These are phyloP conservation scores for Sturnira hondurensis DNA, from an alignment of 2,113 vertebrate species.

Conservation along the genomic window DNA sequence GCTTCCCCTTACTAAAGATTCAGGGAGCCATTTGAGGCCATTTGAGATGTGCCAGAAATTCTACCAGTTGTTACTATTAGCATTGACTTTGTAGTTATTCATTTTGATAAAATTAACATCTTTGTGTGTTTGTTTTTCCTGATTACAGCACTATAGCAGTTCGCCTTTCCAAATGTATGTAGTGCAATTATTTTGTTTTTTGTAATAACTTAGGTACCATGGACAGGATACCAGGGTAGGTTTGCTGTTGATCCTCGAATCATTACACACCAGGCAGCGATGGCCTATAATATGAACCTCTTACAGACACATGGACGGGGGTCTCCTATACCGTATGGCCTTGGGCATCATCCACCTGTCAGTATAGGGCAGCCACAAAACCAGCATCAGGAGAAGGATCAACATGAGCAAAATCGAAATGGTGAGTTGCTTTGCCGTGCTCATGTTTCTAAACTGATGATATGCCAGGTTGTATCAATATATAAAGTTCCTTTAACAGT, in stretches of 20 bases:
- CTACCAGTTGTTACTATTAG: neutral
- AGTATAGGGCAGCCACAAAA: slow-evolving; percentile 88
- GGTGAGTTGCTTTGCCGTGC: slow-evolving; percentile 78
- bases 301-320: slow-evolving; percentile 92
- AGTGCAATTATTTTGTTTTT: slow-evolving; percentile 17
- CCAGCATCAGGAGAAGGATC: slow-evolving; percentile 90
- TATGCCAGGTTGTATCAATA: neutral
- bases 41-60: neutral
- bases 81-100: neutral
- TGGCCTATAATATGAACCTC: slow-evolving; percentile 98
- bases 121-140: neutral
- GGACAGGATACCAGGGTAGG: slow-evolving; percentile 97
- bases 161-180: slow-evolving; percentile 3
- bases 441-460: neutral
- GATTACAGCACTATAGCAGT: neutral
- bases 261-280: slow-evolving; percentile 95
- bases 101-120: neutral
- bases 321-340: slow-evolving; percentile 93
- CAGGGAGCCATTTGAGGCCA: neutral
- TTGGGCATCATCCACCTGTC: slow-evolving; percentile 92
- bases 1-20: slow-evolving; percentile 1
- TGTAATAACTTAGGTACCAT: slow-evolving; percentile 86
- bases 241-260: slow-evolving; percentile 96
- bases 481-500: neutral
- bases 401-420: slow-evolving; percentile 89